A percentile compares a stretch with the other conserved stretches of the same genome.
Evolutionary conservation across 2,113 vertebrate genomes (phyloP).

Genomic region (Helogale parvula): DNA sequence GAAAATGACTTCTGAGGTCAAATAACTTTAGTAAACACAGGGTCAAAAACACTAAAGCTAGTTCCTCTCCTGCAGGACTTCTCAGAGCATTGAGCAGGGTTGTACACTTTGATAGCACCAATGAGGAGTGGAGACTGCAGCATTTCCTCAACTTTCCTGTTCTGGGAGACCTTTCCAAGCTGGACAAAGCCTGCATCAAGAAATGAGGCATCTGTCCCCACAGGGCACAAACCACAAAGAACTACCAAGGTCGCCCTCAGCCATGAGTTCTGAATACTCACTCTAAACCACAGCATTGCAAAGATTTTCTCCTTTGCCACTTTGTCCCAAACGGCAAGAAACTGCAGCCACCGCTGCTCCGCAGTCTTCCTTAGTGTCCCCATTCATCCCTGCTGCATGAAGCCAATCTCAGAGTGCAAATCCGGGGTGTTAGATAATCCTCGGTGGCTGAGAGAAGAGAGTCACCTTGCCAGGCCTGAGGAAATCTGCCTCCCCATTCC

Average conservation of each 20-base stretch:
- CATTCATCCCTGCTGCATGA: background rate
- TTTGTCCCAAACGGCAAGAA: background rate
- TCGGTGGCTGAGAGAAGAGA: background rate
- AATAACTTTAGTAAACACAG: background rate
- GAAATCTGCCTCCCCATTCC: rapidly evolving
- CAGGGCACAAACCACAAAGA: background rate
- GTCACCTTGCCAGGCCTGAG: background rate
- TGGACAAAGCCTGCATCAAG: background rate
- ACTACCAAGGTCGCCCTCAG: background rate
- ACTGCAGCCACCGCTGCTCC: background rate
- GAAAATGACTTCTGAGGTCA: background rate
- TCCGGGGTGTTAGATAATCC: background rate
- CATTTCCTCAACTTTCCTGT: background rate
- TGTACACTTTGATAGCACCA: background rate
- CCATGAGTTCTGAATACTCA: background rate
- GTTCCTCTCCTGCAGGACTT: background rate
- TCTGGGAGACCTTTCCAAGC: background rate
- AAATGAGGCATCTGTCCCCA: background rate
- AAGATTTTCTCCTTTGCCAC: background rate
- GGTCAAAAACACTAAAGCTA: background rate
- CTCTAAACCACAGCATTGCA: background rate
- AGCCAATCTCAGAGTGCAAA: background rate
- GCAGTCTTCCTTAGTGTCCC: background rate
- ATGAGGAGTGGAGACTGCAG: background rate
- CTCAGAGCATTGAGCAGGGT: background rate